Evolutionary conservation across 2,113 vertebrate genomes (phyloP).

Genomic region (Quiscalus mexicanus): DNA sequence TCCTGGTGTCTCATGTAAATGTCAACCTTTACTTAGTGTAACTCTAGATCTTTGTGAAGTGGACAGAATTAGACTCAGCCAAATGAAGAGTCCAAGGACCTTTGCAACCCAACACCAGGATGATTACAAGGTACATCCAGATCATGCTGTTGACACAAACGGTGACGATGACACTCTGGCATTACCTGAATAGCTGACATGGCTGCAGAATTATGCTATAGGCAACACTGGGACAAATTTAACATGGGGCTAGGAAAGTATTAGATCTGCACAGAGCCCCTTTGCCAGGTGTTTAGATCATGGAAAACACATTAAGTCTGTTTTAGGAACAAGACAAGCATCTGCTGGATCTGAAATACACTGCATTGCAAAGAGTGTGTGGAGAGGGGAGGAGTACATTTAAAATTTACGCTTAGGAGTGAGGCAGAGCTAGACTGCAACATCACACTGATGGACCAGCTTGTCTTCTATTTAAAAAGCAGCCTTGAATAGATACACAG

Average conservation of each 20-base stretch:
- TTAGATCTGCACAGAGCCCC: not conserved
- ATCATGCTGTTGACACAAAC: constrained; percentile 60
- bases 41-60: constrained; percentile 77
- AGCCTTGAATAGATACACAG: not conserved
- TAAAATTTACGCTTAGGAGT: not conserved
- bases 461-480: not conserved
- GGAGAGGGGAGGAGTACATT: not conserved
- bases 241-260: constrained; percentile 52
- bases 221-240: constrained; percentile 32
- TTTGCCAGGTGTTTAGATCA: constrained; percentile 55
- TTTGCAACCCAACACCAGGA: constrained; percentile 74
- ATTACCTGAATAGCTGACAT: constrained; percentile 63
- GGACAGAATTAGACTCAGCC: constrained; percentile 76
- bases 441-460: not conserved
- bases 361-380: not conserved
- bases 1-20: constrained; percentile 73
- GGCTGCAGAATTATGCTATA: constrained; percentile 42
- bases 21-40: constrained; percentile 79
- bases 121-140: constrained; percentile 68
- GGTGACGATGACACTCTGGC: constrained; percentile 40
- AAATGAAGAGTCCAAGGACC: constrained; percentile 72
- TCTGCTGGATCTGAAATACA: constrained; percentile 2
- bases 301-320: constrained; percentile 44
- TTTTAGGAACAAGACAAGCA: constrained; percentile 43
- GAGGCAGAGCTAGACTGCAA: not conserved